Conservation (phyloP, 2,888 invertebrate species). For the Machimus atricapillus region DNA sequence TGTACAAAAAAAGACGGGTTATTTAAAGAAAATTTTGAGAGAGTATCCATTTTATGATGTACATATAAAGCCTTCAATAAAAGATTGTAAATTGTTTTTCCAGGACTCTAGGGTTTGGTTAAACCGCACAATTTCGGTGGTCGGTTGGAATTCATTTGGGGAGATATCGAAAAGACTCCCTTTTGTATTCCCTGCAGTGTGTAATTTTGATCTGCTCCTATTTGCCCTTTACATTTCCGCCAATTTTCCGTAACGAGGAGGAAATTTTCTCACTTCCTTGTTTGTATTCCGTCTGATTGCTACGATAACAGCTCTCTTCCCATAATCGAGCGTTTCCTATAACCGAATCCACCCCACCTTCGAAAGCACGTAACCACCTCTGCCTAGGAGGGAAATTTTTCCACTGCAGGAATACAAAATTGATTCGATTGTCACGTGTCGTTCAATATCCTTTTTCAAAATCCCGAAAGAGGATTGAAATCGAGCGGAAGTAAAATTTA, state of each 20-base stretch:
- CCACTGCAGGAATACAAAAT: neutral
- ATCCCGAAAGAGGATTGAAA: conserved; percentile 13
- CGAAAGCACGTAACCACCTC: neutral
- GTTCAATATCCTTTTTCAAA: neutral
- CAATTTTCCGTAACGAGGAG: conserved; percentile 18
- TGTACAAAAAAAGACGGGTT: no score
- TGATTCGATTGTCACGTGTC: conserved; percentile 4
- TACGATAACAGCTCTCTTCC: neutral
- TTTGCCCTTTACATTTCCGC: conserved; percentile 17
- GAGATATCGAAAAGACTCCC: neutral
- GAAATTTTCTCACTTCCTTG: conserved; percentile 21
- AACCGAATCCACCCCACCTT: neutral
- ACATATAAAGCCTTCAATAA: neutral
- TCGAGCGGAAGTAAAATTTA: conserved; percentile 7
- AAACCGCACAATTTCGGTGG: neutral
- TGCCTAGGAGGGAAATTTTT: neutral
- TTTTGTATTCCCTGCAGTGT: neutral
- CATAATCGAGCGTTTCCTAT: neutral
- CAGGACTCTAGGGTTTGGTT: neutral
- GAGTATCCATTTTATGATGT: neutral
- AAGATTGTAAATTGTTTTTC: neutral
- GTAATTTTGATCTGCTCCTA: neutral
- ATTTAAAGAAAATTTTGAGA: neutral
- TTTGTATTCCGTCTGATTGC: conserved; percentile 16
- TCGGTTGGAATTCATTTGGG: neutral